Conservation (phyloP, 2,888 invertebrate genomes). For the Polia nebulosa region DNA sequence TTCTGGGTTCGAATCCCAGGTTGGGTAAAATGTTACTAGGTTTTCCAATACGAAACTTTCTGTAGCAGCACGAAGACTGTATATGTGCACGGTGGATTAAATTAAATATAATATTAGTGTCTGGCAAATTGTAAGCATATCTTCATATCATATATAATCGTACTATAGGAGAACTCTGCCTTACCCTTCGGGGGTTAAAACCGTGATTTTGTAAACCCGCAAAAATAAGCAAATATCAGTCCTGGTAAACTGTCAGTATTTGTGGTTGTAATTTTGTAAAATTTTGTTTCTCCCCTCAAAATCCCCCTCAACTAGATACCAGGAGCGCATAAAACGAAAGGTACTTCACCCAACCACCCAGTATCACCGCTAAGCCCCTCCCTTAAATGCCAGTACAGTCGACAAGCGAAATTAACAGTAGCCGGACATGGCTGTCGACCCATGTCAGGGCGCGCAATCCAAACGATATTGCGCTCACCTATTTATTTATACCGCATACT, state of each 20-base stretch:
- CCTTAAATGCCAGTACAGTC: constrained; percentile 63
- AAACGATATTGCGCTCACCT: constrained; percentile 71
- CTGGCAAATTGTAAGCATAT: no score
- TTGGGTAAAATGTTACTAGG: no score
- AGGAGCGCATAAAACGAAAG: constrained; percentile 41
- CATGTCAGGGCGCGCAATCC: constrained; percentile 74
- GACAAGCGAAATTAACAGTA: constrained; percentile 80
- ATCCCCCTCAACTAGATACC: constrained; percentile 23
- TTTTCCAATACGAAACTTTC: no score
- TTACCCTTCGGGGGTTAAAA: no score
- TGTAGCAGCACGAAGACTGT: no score
- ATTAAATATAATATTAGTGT: no score
- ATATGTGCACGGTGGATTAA: no score
- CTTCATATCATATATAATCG: no score
- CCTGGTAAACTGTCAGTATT: not conserved
- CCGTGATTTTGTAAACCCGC: no score
- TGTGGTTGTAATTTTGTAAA: not conserved
- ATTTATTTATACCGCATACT: constrained; percentile 68
- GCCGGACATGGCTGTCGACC: constrained; percentile 75
- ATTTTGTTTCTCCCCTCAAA: not conserved
- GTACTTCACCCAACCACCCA: constrained; percentile 34
- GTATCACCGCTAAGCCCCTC: constrained; percentile 58
- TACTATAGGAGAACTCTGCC: no score
- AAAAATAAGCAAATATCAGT: no score
- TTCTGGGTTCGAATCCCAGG: no score